Evolutionary conservation across 92 coral and sea anemone genomes (phyloP).

Genomic region (Phenganax stokvisi): DNA sequence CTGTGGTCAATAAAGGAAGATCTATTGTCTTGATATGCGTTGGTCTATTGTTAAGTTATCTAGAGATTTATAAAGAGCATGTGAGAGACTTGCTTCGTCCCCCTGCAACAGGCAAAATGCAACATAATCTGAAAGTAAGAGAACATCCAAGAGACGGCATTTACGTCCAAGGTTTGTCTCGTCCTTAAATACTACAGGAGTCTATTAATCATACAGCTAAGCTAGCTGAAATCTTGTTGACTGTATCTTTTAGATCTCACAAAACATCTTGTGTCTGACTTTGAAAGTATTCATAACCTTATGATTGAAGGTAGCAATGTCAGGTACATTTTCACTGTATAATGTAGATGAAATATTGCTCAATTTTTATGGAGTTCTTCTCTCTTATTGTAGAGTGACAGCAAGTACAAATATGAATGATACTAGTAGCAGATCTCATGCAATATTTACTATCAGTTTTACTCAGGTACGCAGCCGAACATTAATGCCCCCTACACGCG

Average conservation of each 20-base stretch:
- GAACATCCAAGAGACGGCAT: constrained; percentile 99
- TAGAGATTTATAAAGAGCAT: constrained; percentile 93
- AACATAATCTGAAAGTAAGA: constrained; percentile 80
- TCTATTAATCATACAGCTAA: no score
- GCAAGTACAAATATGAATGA: constrained; percentile 98
- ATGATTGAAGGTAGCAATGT: constrained; percentile 89
- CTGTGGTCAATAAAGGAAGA: neutral
- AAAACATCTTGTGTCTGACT: constrained; percentile 90
- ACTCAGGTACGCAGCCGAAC: constrained; percentile 61
- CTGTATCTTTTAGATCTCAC: constrained; percentile 58
- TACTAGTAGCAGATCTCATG: constrained; percentile 93
- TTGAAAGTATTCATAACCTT: constrained; percentile 76
- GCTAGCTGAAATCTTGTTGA: neutral
- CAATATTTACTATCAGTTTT: constrained; percentile 92
- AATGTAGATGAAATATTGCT: neutral
- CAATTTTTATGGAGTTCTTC: neutral
- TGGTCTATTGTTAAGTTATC: constrained; percentile 30
- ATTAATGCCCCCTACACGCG: neutral
- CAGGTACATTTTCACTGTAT: constrained; percentile 48
- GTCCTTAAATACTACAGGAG: no score
- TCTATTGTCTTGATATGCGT: neutral
- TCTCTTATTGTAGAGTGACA: constrained; percentile 60
- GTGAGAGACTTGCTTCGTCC: constrained; percentile 88
- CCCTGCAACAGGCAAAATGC: constrained; percentile 72
- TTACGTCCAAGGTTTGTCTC: constrained; percentile 78